Evolutionary conservation across 2,888 invertebrate species (phyloP), one percentile per base, ranked within the genome.

Genomic region (Parascotia fuliginaria): DNA sequence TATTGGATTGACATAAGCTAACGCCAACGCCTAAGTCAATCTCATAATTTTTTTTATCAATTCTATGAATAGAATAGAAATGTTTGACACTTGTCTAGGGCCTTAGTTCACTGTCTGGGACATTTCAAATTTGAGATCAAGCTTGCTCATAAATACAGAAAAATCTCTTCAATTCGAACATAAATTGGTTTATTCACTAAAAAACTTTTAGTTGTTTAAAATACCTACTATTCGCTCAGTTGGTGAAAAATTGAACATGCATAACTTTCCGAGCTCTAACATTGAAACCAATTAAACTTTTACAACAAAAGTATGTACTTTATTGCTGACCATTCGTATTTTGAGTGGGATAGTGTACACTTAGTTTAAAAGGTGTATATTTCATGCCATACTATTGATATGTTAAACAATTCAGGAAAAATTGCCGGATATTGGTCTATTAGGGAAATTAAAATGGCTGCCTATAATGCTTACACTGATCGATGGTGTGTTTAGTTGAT

Each of bases 201-300:
- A 19, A 19, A 19, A 19, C 7, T 24, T 24, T 24, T 24, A 24
- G 1, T 24, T 24, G 4, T 24, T 19, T 19, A 5, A 24, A 24
- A 24, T 24, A 6, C 3, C 9, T 13, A 1, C 6, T 13, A 13
- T 9, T 31, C 31, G 31, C 31, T 14, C 1, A 31, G 14, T 31
- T 13, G 13, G 19, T 45, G 48, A 42, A 36, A 37, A 45, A 22
- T 42, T 48, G 28, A 24, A 31, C 44, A 42, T 53, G 39, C 47
- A 53, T 7, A 37, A 45, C 47, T 37, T 41, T 12, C 24, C 32
- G 50, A 49, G 41, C 33, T 42, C 41, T 48, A 65, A 59, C 52
- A 55, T 48, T 28, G 48, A 31, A 37, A 33, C 55, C 63, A 70
- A 70, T 70, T 68, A 63, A 60, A 68, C 55, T 65, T 67, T 56